Conservation (phyloP, 2,797 vertebrate genomes). For the Sylvia borin region DNA sequence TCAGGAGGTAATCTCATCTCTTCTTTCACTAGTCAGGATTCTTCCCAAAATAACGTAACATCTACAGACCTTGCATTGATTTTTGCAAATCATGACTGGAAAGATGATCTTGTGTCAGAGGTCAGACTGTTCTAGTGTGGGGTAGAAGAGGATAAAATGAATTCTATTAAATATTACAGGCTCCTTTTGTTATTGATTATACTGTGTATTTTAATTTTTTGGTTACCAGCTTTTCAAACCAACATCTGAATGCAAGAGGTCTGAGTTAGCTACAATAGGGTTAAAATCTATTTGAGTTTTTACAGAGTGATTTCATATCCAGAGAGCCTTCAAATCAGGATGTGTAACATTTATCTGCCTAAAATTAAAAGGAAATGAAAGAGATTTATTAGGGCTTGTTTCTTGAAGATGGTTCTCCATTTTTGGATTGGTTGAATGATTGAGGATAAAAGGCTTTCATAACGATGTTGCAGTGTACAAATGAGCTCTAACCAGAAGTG, state of each 20-base stretch:
- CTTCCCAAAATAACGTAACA: not conserved
- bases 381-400: conserved; percentile 68
- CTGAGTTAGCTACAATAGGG: not conserved
- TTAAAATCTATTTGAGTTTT: conserved; percentile 41
- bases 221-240: not conserved
- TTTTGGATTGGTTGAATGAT: conserved; percentile 35
- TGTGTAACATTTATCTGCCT: conserved; percentile 56
- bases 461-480: conserved; percentile 22
- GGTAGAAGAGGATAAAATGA: not conserved
- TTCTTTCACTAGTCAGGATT: not conserved
- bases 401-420: conserved; percentile 39
- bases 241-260: not conserved
- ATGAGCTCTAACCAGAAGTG: conserved; percentile 54
- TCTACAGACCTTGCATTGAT: not conserved
- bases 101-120: not conserved
- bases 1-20: not conserved
- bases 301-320: conserved; percentile 31
- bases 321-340: conserved; percentile 34
- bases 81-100: not conserved
- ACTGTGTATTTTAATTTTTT: not conserved
- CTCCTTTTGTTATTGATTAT: not conserved
- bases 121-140: not conserved
- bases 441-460: conserved; percentile 63
- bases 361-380: conserved; percentile 68
- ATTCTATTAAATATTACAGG: not conserved